Percentiles rank a stretch among this genome's conserved stretches.
Conservation (phyloP, 2,113 vertebrate genomes). For the Lophura nycthemera region DNA sequence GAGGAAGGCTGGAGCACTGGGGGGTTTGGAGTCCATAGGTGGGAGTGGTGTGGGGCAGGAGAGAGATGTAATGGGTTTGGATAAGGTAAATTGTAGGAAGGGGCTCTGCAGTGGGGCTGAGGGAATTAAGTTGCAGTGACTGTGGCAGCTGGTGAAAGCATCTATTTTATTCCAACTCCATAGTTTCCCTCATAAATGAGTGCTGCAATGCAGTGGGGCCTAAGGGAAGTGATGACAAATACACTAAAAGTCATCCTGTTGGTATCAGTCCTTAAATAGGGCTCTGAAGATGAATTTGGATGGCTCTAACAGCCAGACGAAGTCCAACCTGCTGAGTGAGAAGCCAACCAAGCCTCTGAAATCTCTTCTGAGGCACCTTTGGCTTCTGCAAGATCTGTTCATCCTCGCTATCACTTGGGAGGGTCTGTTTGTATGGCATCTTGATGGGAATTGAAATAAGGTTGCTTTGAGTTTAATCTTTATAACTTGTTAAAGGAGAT, state of each 20-base stretch:
- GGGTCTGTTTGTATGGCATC: not conserved
- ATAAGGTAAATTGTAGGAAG: not conserved
- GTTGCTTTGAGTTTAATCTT: not conserved
- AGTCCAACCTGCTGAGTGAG: not conserved
- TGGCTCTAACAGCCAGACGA: not conserved
- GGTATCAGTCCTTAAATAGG: not conserved
- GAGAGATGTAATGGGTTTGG: not conserved
- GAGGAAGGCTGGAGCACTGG: not conserved
- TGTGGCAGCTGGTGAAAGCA: not conserved
- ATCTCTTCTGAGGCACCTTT: not conserved
- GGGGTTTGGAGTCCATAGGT: not conserved
- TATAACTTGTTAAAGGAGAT: not conserved
- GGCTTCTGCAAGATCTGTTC: not conserved
- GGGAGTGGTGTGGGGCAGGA: not conserved
- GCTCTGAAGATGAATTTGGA: not conserved
- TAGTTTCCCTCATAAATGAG: not conserved
- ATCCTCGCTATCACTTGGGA: not conserved
- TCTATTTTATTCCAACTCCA: not conserved
- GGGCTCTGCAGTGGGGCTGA: not conserved
- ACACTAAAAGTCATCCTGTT: not conserved
- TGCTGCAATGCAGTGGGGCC: not conserved
- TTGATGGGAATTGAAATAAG: not conserved
- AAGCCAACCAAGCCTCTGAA: not conserved
- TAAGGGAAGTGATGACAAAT: not conserved
- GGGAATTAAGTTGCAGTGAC: not conserved